Evolutionary conservation across 2,113 vertebrate species (phyloP).

Genomic region (Eurypyga helias): DNA sequence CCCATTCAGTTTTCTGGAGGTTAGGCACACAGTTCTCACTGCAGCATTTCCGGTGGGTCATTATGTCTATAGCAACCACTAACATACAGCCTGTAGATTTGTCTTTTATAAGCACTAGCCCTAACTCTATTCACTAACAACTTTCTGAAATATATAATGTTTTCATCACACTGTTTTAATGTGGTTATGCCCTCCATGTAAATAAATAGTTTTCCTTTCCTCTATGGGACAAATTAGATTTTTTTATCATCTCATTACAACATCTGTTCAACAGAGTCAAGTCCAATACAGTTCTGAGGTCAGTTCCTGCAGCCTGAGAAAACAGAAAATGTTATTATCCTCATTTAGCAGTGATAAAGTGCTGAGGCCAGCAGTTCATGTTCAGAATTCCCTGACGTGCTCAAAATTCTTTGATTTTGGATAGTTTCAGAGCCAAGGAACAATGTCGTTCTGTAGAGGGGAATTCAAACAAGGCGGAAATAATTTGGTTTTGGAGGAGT

Average conservation of each 20-base stretch:
- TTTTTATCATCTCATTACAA: slow-evolving; percentile 37
- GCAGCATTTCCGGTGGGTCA: not conserved
- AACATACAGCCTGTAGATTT: not conserved
- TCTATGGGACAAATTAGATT: not conserved
- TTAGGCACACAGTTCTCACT: not conserved
- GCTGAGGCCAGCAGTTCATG: not conserved
- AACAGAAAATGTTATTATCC: slow-evolving; percentile 42
- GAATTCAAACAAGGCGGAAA: not conserved
- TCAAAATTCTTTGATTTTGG: slow-evolving; percentile 23
- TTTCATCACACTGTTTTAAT: not conserved
- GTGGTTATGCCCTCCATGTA: not conserved
- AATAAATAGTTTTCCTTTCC: slow-evolving; percentile 19
- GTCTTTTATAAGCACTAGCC: not conserved
- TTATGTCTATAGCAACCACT: not conserved
- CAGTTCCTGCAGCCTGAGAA: slow-evolving; percentile 13
- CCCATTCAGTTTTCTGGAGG: not conserved
- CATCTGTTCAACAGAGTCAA: slow-evolving; percentile 46
- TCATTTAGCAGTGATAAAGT: not conserved
- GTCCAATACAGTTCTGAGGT: slow-evolving; percentile 19
- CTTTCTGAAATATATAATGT: not conserved
- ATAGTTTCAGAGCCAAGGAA: not conserved
- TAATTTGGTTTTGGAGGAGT: not conserved
- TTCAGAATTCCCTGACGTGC: not conserved
- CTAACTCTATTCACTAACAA: not conserved
- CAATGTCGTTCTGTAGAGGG: not conserved